These are phyloP conservation scores for Drosophila leontia DNA, from an alignment of 1,140 invertebrate species.

Conservation along the genomic window DNA sequence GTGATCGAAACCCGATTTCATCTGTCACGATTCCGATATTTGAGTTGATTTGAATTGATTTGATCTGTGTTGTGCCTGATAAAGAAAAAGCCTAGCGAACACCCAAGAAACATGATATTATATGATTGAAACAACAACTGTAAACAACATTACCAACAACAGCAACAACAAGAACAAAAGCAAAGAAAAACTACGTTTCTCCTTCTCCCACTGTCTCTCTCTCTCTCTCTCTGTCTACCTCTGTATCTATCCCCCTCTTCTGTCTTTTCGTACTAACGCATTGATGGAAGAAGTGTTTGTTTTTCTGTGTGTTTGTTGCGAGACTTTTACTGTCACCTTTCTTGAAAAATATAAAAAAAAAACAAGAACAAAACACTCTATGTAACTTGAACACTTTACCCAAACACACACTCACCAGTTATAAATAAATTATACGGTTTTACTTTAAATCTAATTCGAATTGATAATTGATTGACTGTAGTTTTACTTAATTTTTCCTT, in stretches of 20 bases:
- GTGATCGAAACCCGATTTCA: constrained; percentile 18
- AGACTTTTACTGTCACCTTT: constrained; percentile 11
- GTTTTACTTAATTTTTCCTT: constrained; percentile 6
- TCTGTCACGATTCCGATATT: constrained; percentile 33
- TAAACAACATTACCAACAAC: constrained; percentile 42
- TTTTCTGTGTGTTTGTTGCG: constrained; percentile 29
- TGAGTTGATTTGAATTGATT: constrained; percentile 39
- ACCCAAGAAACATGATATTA: constrained; percentile 23
- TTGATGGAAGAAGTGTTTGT: constrained; percentile 36
- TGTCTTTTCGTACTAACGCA: constrained; percentile 30
- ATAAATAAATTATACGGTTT: constrained; percentile 28
- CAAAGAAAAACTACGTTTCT: constrained; percentile 25
- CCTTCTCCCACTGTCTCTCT: constrained; percentile 26
- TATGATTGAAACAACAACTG: constrained; percentile 14
- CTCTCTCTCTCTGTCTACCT: constrained; percentile 7
- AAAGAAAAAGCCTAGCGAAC: constrained; percentile 48
- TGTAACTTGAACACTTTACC: constrained; percentile 14
- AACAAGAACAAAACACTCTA: background rate
- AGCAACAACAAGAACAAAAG: constrained; percentile 22
- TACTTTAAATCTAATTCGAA: constrained; percentile 24
- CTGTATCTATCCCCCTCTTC: constrained; percentile 17
- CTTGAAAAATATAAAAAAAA: constrained; percentile 5
- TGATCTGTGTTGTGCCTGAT: constrained; percentile 47
- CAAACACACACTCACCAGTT: constrained; percentile 11
- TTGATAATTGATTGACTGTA: constrained; percentile 32